Conservation (phyloP, 37 sponge, comb jelly and placozoan genomes). For the Tethya wilhelma region DNA sequence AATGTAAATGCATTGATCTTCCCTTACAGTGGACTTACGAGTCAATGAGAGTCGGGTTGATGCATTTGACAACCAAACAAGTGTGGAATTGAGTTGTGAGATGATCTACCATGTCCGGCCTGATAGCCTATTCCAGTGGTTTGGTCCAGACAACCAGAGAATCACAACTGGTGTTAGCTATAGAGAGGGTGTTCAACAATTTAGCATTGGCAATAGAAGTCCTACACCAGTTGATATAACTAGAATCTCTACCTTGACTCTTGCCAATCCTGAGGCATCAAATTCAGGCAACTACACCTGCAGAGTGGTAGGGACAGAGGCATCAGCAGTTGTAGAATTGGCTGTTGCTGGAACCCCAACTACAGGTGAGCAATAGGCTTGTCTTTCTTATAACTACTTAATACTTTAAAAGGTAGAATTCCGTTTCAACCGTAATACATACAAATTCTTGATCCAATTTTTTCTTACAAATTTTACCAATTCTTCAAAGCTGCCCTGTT, state of each 20-base stretch:
- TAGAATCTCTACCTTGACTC: constrained; percentile 18
- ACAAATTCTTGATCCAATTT: not conserved
- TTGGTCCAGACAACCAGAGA: not conserved
- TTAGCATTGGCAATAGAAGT: not conserved
- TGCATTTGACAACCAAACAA: not conserved
- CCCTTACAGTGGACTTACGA: not conserved
- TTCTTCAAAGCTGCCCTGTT: not conserved
- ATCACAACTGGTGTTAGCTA: not conserved
- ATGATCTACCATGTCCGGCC: constrained; percentile 49
- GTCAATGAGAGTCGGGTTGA: not conserved
- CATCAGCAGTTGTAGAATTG: constrained; percentile 24
- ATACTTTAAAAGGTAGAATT: constrained; percentile 9
- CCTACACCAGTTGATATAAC: constrained; percentile 10
- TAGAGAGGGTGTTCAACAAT: no score
- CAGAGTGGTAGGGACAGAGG: constrained; percentile 13
- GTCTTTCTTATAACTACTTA: not conserved
- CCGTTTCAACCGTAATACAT: constrained; percentile 24
- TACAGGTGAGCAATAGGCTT: not conserved
- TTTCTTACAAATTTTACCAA: not conserved
- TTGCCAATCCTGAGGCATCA: constrained; percentile 22
- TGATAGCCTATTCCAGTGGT: constrained; percentile 35
- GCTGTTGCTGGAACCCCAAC: not conserved
- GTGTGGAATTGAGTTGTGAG: constrained; percentile 37
- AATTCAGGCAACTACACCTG: constrained; percentile 60
- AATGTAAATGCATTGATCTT: no score